Percentiles rank a stretch among this genome's conserved stretches.
phyloP scores from a whole-genome alignment of 2,797 vertebrate species.

The Botia kubotai region DNA sequence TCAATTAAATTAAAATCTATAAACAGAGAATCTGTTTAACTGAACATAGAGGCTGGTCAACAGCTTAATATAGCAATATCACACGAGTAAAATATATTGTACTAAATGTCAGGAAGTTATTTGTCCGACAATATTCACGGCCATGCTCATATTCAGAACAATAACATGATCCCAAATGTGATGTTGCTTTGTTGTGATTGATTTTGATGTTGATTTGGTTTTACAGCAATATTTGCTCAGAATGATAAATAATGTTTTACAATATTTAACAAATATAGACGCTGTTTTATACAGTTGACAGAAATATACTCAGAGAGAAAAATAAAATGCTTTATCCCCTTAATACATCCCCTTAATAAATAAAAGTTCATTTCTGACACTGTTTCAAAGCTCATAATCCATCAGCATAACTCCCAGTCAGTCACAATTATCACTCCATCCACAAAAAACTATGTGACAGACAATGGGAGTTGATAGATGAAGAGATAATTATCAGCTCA shows the following conservation, averaged over 20 bases:
- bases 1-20: too few species aligned
- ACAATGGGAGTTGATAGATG: conserved; percentile 51
- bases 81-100: too few species aligned
- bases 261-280: too few species aligned
- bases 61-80: too few species aligned
- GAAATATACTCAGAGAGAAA: too few species aligned
- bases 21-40: too few species aligned
- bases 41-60: too few species aligned
- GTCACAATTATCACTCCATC: conserved; percentile 17
- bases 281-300: too few species aligned
- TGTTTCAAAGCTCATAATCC: conserved; percentile 8
- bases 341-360: background rate
- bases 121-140: too few species aligned
- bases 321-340: background rate
- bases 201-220: background rate
- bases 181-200: background rate
- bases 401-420: conserved; percentile 14
- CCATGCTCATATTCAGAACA: background rate
- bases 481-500: conserved; percentile 51
- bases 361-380: background rate
- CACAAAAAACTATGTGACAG: conserved; percentile 34
- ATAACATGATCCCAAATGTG: background rate
- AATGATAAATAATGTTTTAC: too few species aligned
- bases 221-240: too few species aligned
- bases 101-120: too few species aligned